A percentile compares a stretch with the other conserved stretches of the same genome.
phyloP scores from a whole-genome alignment of 2,888 invertebrate genomes.

The Eristalis arbustorum region DNA sequence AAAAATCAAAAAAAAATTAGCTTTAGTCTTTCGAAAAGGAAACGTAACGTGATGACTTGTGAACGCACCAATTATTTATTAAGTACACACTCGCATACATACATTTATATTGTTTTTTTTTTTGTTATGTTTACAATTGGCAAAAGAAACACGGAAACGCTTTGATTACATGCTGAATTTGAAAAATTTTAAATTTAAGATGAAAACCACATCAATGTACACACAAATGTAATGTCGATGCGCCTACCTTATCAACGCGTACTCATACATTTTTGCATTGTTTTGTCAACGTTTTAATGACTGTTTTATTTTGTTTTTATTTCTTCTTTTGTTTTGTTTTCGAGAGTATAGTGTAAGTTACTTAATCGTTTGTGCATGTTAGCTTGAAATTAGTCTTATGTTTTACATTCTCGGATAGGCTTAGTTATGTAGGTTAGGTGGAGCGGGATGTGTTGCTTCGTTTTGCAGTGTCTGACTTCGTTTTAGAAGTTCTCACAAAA shows the following conservation, averaged over 20 bases:
- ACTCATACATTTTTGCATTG: neutral
- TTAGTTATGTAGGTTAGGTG: no score
- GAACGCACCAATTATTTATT: constrained; percentile 35
- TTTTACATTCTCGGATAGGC: neutral
- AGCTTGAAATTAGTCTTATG: neutral
- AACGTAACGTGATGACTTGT: neutral
- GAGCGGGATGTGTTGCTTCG: neutral
- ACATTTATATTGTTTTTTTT: neutral
- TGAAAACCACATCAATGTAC: neutral
- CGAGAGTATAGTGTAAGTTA: neutral
- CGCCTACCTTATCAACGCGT: neutral
- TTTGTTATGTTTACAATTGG: constrained; percentile 36
- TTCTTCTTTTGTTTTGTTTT: neutral
- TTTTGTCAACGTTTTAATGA: neutral
- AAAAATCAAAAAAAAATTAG: neutral
- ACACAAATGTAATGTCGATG: constrained; percentile 21
- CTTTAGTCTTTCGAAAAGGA: neutral
- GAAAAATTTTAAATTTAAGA: constrained; percentile 28
- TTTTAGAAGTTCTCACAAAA: constrained; percentile 5
- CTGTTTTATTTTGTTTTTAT: neutral
- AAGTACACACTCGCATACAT: neutral
- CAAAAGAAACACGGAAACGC: constrained; percentile 20
- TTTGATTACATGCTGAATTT: constrained; percentile 50
- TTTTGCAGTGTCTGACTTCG: neutral
- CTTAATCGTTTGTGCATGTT: constrained; percentile 6